Evolutionary conservation across 2,888 invertebrate genomes (phyloP), one percentile per base, ranked within the genome.

Genomic region (Electrophaes corylata): DNA sequence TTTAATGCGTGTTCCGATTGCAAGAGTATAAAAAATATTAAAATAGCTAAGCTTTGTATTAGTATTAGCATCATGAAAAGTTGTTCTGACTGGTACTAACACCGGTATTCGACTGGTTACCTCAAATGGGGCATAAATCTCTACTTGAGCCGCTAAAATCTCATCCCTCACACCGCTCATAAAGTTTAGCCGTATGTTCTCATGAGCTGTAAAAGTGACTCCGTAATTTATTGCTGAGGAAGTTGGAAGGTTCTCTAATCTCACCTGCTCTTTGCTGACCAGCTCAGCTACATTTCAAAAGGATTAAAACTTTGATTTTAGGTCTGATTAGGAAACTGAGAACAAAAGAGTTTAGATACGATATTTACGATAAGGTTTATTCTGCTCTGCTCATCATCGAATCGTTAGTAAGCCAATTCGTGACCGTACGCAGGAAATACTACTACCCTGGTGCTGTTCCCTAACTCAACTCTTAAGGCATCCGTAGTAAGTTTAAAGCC

Each of bases 161-260:
- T 60, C 31, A 33, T 35, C 14, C 12, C 46, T 4, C 39, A 47
- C 52, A 46, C 29, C 31, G 37, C 50, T 35, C 63, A 69, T 72
- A 69, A 88, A 88, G 79, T 88, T 86, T 76, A 66, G 75, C 76
- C 86, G 81, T 88, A 88, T 79, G 88, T 87, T 86, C 85, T 76
- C 73, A 66, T 79, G 79, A 87, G 89, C 86, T 89, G 87, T 88
- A 88, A 88, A 86, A 86, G 84, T 83, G 89, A 88, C 88, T 90
- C 70, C 69, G 80, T 88, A 89, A 91, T 92, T 91, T 92, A 91
- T 91, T 79, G 87, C 80, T 75, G 81, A 79, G 76, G 75, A 88
- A 91, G 75, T 90, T 86, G 75, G 74, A 75, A 75, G 77, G 79
- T 78, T 69, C 75, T 76, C 80, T 81, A 85, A 86, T 88, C 84